Percentiles rank a stretch among this genome's conserved stretches.
Conservation (phyloP, 2,888 invertebrate genomes). For the Glaucopsyche alexis region DNA sequence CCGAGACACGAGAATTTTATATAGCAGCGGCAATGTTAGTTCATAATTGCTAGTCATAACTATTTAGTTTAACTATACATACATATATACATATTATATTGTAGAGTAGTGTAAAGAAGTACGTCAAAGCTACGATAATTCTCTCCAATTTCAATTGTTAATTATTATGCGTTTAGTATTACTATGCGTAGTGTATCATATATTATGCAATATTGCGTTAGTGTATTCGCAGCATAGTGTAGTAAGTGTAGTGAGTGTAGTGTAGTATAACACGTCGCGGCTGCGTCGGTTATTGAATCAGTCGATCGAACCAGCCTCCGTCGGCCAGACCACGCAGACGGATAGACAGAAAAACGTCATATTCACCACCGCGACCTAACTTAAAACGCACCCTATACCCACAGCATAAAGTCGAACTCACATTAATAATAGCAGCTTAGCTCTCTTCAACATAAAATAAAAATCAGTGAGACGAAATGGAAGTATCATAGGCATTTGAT, state of each 20-base stretch:
- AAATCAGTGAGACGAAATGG: constrained; percentile 4
- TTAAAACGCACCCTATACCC: not conserved
- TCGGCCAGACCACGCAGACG: constrained; percentile 37
- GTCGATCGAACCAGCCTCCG: constrained; percentile 49
- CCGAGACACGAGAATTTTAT: too few species aligned
- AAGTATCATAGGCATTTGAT: constrained; percentile 19
- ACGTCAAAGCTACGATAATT: too few species aligned
- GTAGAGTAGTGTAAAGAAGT: too few species aligned
- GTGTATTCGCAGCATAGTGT: not conserved
- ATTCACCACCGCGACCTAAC: not conserved
- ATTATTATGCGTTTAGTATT: too few species aligned
- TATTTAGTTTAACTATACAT: too few species aligned
- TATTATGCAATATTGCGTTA: too few species aligned
- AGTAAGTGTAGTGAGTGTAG: not conserved
- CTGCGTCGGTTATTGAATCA: constrained; percentile 35
- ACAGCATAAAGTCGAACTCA: not conserved
- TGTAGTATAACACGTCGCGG: not conserved
- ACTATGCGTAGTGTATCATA: too few species aligned
- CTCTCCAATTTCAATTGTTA: too few species aligned
- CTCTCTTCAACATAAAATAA: constrained; percentile 16
- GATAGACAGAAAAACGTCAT: constrained; percentile 14
- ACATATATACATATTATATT: too few species aligned
- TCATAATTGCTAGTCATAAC: too few species aligned
- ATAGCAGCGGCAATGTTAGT: too few species aligned
- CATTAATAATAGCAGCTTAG: not conserved